Percentiles rank a stretch among this genome's conserved stretches.
Evolutionary conservation across 1,140 invertebrate species (phyloP).

Genomic region (Araneus ventricosus): DNA sequence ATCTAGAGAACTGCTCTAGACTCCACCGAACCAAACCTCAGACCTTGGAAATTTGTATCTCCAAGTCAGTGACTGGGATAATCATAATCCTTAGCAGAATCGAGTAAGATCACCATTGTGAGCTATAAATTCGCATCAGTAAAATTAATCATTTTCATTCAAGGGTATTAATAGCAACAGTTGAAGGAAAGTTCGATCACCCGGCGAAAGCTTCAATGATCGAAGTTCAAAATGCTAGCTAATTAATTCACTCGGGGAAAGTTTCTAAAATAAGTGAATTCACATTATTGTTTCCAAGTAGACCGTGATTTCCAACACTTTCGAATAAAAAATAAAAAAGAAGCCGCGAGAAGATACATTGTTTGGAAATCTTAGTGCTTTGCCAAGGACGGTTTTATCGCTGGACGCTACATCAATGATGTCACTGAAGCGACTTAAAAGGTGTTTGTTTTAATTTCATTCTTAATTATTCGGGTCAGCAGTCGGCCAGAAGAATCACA

Average conservation of each 20-base stretch:
- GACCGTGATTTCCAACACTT: constrained; percentile 30
- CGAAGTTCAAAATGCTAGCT: neutral
- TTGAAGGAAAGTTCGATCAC: neutral
- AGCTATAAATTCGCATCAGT: neutral
- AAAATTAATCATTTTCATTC: neutral
- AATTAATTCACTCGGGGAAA: constrained; percentile 9
- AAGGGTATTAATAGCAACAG: neutral
- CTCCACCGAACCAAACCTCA: no score
- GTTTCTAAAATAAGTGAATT: constrained; percentile 9
- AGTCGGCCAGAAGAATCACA: neutral
- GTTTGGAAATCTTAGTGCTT: neutral
- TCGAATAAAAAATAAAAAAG: neutral
- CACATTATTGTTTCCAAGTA: constrained; percentile 18
- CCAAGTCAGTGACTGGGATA: no score
- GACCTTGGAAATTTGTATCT: no score
- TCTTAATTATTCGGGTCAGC: constrained; percentile 48
- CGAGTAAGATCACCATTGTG: no score
- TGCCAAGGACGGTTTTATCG: constrained; percentile 52
- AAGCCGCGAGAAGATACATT: neutral
- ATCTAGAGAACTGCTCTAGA: no score
- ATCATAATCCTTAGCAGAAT: no score
- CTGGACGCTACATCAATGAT: neutral
- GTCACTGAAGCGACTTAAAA: constrained; percentile 41
- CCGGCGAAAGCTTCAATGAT: neutral
- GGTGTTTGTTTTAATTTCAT: constrained; percentile 50